Base-by-base conservation (phyloP, 2,113 vertebrate genomes). In the Cynoglossus semilaevis region DNA sequence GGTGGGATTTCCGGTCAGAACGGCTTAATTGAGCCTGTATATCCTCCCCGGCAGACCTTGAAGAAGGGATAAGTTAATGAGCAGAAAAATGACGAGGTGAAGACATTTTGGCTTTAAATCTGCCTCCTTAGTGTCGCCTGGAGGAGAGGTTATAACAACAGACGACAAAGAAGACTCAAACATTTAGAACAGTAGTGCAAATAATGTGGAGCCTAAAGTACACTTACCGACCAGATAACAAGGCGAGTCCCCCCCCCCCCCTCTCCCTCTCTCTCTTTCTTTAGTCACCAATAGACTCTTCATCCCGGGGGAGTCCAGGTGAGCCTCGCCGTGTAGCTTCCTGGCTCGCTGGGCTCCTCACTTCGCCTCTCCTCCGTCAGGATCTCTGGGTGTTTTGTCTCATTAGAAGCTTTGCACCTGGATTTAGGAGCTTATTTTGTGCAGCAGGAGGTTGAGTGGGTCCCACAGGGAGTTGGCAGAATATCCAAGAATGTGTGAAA, bases 1-100 rank as follows among this genome's bases (percentile, higher is more conserved):
- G 45, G 40, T 69, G 81, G 82, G 84, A 84, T 80, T 83, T 79
- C 86, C 54, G 74, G 85, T 90, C 85, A 80, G 80, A 86, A 88
- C 76, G 54, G 77, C 87, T 82, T 88, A 88, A 90, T 88, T 90
- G 88, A 87, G 85, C 87, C 82, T 84, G 83, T 85, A 85, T 86
- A 82, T 84, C 86, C 81, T 86, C 73, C 54, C 49, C 67, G 67
- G 76, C 69, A 84, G 87, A 86, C 88, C 88, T 89, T 88, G 84
- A 85, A 82, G 83, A 79, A 72, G 59, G 65, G 72, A 79, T 84
- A 67, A 71, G 69, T 86, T 90, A 91, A 90, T 90, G 84, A 83
- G 84, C 79, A 72, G 67, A 59, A 77, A 85, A 88, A 88, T 85
- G 82, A 88, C 47, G 45, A 86, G 83, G 56, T 50, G 43, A 60